These are phyloP conservation scores for Stomorhina lunata DNA, from an alignment of 2,888 invertebrate genomes.

Conservation along the genomic window DNA sequence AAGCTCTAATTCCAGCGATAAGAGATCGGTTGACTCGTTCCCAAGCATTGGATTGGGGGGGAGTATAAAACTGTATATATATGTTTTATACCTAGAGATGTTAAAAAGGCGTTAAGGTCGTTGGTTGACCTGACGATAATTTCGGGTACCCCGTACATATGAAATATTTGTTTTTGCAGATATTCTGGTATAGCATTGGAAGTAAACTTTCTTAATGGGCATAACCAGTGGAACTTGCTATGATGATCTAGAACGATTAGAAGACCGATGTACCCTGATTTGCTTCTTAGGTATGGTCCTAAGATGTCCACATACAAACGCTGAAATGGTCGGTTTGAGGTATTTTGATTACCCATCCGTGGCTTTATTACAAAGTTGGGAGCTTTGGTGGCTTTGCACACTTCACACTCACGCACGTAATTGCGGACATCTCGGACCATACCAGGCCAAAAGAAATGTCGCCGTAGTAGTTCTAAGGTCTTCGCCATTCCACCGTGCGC, in stretches of 20 bases:
- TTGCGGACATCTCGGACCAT: too few relatives aligned
- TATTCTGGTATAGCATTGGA: not conserved
- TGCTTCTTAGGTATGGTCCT: conserved; percentile 57
- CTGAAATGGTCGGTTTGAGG: not conserved
- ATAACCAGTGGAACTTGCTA: not conserved
- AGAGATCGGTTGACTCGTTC: conserved; percentile 2
- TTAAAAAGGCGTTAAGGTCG: too few relatives aligned
- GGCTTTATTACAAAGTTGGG: too few relatives aligned
- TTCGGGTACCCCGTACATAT: conserved; percentile 68
- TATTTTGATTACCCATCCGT: not conserved
- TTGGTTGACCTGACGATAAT: conserved; percentile 64
- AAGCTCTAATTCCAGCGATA: not conserved
- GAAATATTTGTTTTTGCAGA: conserved; percentile 46
- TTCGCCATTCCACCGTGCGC: conserved; percentile 38
- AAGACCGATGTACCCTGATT: conserved; percentile 27
- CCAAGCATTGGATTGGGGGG: not conserved
- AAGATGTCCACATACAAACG: conserved; percentile 35
- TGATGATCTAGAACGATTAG: conserved; percentile 1
- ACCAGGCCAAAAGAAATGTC: too few relatives aligned
- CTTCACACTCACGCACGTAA: conserved; percentile 25
- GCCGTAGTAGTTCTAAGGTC: conserved; percentile 31
- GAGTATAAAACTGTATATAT: not conserved
- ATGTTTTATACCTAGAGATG: not conserved
- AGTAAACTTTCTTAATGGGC: too few relatives aligned
- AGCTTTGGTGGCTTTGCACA: conserved; percentile 32